These are phyloP conservation scores for Brachionus plicatilis DNA, from an alignment of 1,140 invertebrate genomes.

Conservation along the genomic window DNA sequence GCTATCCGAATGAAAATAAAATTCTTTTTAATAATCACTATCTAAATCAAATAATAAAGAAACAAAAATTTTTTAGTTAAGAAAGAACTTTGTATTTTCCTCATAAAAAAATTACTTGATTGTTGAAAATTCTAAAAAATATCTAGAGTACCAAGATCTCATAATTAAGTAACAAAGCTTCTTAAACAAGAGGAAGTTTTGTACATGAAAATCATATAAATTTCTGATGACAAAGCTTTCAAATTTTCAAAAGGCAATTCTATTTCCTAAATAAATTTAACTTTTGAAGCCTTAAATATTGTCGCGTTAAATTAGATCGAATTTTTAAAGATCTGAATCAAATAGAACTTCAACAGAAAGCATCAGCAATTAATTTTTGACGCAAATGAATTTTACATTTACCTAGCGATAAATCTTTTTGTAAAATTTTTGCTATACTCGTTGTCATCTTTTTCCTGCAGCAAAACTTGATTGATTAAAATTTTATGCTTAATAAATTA, in stretches of 20 bases:
- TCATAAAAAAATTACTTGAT: neutral
- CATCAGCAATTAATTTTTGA: neutral
- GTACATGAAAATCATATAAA: neutral
- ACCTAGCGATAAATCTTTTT: neutral
- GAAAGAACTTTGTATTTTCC: no score
- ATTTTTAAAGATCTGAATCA: neutral
- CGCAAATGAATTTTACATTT: neutral
- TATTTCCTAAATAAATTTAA: neutral
- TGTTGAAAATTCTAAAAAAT: neutral
- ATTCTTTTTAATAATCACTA: no score
- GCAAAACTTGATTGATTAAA: neutral
- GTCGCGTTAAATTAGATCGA: neutral
- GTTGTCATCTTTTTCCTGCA: neutral
- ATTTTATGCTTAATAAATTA: neutral
- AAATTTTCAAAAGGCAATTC: neutral
- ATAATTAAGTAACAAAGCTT: neutral
- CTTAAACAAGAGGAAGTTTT: neutral
- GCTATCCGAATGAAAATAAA: no score
- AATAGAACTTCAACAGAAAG: neutral
- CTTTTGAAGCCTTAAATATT: neutral
- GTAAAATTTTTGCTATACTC: neutral
- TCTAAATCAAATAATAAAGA: no score
- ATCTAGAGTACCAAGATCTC: neutral
- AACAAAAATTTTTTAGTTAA: no score
- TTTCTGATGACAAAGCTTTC: neutral